These are phyloP conservation scores for Sceliomorpha sp. DNA, from an alignment of 2,888 invertebrate genomes.

Conservation along the genomic window DNA sequence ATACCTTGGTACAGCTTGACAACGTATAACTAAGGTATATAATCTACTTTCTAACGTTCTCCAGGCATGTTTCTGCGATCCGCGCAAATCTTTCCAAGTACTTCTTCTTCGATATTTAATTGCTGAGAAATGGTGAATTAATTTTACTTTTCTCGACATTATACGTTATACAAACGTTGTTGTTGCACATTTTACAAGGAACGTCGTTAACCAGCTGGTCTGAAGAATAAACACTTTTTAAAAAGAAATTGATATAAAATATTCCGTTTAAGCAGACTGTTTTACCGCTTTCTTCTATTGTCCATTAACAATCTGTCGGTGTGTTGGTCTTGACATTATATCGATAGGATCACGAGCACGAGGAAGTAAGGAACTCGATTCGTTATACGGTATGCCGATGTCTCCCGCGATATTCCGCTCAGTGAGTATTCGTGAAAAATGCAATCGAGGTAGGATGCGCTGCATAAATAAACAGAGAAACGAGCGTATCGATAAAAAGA, in stretches of 20 bases:
- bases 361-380: conserved; percentile 20
- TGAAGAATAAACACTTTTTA: no score
- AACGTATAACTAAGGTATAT: conserved; percentile 6
- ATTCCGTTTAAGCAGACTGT: not conserved
- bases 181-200: no score
- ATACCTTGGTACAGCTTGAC: conserved; percentile 18
- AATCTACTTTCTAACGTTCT: conserved; percentile 7
- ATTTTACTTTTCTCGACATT: no score
- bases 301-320: conserved; percentile 5
- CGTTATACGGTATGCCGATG: conserved; percentile 17
- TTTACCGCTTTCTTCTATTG: conserved; percentile 5
- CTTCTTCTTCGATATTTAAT: no score
- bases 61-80: no score
- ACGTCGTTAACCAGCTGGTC: no score
- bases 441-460: conserved; percentile 24
- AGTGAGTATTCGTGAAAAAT: conserved; percentile 23
- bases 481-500: conserved; percentile 24
- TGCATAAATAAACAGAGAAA: conserved; percentile 32
- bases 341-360: conserved; percentile 10
- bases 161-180: no score
- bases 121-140: no score
- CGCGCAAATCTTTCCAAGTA: no score
- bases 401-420: conserved; percentile 14
- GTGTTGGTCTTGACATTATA: conserved; percentile 33
- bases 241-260: no score